These are phyloP conservation scores for Caenorhabditis becei DNA, from an alignment of 2,888 invertebrate species.

Conservation along the genomic window DNA sequence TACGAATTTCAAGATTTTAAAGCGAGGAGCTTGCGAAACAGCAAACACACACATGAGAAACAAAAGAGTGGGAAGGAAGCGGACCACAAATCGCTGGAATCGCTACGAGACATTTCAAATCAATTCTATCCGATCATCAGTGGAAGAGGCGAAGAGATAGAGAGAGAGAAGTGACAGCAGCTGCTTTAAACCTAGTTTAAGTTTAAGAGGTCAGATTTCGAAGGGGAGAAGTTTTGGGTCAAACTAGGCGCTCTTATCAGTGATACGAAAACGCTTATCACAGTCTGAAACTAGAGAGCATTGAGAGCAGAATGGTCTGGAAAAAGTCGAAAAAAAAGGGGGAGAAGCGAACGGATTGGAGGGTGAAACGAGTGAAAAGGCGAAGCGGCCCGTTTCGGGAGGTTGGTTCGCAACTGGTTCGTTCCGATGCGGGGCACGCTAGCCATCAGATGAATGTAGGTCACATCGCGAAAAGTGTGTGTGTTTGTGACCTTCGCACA, in stretches of 20 bases:
- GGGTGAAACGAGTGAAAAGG: constrained; percentile 3
- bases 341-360: background rate
- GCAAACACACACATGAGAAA: constrained; percentile 2
- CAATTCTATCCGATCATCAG: constrained; percentile 31
- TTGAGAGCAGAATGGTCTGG: background rate
- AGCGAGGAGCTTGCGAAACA: background rate
- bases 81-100: constrained; percentile 34
- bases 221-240: too few species aligned
- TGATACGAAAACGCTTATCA: background rate
- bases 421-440: background rate
- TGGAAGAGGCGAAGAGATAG: background rate
- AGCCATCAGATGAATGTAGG: constrained; percentile 42
- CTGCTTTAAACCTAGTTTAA: constrained; percentile 32
- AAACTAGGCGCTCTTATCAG: background rate
- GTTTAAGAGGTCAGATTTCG: constrained; percentile 58
- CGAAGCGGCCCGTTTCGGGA: constrained; percentile 14
- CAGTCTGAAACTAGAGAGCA: background rate
- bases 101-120: background rate
- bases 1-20: constrained; percentile 14
- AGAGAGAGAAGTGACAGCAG: background rate
- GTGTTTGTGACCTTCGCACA: constrained; percentile 9
- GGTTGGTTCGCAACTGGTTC: constrained; percentile 31
- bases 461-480: constrained; percentile 46
- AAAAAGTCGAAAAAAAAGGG: background rate
- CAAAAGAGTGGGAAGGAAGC: background rate